phyloP scores from a whole-genome alignment of 2,113 vertebrate species.

The Sciurus niger region DNA sequence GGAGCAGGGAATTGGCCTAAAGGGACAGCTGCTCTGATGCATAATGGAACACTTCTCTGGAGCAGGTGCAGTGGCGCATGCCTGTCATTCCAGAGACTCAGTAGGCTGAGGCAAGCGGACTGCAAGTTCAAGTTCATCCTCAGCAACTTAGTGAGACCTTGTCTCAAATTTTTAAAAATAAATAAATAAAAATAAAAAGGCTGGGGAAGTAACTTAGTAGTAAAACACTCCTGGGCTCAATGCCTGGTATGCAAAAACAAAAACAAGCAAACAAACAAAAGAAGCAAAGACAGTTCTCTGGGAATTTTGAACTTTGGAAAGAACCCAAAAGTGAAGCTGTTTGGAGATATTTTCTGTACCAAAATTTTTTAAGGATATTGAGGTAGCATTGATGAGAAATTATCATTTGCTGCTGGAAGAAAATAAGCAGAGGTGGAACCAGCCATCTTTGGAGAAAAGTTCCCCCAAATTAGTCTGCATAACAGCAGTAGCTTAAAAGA shows the following conservation, averaged over 20 bases:
- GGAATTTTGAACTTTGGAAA: background rate
- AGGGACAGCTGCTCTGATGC: fast-evolving
- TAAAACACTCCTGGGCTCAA: too few species aligned
- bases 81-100: too few species aligned
- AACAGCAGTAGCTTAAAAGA: background rate
- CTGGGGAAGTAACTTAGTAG: too few species aligned
- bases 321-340: too few species aligned
- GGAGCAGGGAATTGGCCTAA: background rate
- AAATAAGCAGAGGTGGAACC: background rate
- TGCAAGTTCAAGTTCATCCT: too few species aligned
- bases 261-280: too few species aligned
- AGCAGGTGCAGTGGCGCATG: too few species aligned
- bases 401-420: background rate
- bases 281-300: background rate
- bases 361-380: background rate
- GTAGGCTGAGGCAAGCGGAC: too few species aligned
- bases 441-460: background rate
- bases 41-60: fast-evolving
- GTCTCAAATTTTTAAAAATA: too few species aligned
- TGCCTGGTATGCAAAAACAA: too few species aligned
- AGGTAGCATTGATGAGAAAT: background rate
- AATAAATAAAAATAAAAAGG: too few species aligned
- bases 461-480: background rate
- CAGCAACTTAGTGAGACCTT: too few species aligned
- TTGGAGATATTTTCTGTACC: background rate